Percentiles rank a stretch among this genome's conserved stretches.
phyloP scores from a whole-genome alignment of 2,113 vertebrate species.

The Syrrhaptes paradoxus region DNA sequence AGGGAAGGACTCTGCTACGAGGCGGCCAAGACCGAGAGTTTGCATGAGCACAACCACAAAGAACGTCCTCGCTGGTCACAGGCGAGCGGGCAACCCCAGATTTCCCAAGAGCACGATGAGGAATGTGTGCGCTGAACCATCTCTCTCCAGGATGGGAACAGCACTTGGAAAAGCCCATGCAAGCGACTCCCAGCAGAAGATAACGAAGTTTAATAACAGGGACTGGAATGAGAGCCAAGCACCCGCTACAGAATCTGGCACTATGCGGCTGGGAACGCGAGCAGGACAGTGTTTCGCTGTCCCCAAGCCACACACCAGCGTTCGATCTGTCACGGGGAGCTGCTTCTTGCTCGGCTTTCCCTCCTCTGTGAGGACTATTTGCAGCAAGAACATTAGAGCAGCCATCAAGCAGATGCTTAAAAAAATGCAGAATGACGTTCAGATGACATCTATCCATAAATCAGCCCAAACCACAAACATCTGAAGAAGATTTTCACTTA shows the following conservation, averaged over 20 bases:
- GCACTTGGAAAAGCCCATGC: neutral
- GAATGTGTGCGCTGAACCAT: neutral
- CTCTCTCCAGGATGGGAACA: neutral
- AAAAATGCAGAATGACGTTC: conserved; percentile 62
- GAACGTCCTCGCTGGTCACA: accelerated
- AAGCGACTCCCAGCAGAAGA: neutral
- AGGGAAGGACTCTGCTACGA: neutral
- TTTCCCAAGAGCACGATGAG: accelerated
- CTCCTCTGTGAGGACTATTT: conserved; percentile 20
- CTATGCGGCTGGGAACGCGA: neutral
- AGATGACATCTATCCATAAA: conserved; percentile 72
- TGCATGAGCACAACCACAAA: neutral
- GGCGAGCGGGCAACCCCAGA: neutral
- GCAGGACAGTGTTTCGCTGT: neutral
- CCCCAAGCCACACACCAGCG: neutral
- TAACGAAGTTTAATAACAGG: neutral
- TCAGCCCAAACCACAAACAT: conserved; percentile 70
- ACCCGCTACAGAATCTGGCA: neutral
- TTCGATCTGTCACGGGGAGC: conserved; percentile 13
- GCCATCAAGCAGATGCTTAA: conserved; percentile 65
- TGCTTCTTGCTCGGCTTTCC: conserved; percentile 38
- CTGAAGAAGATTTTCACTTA: conserved; percentile 72
- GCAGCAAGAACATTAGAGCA: conserved; percentile 46
- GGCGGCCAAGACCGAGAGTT: neutral
- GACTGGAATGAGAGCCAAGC: neutral